These are phyloP conservation scores for Nothobranchius furzeri DNA, from an alignment of 2,113 vertebrate species.

Conservation along the genomic window DNA sequence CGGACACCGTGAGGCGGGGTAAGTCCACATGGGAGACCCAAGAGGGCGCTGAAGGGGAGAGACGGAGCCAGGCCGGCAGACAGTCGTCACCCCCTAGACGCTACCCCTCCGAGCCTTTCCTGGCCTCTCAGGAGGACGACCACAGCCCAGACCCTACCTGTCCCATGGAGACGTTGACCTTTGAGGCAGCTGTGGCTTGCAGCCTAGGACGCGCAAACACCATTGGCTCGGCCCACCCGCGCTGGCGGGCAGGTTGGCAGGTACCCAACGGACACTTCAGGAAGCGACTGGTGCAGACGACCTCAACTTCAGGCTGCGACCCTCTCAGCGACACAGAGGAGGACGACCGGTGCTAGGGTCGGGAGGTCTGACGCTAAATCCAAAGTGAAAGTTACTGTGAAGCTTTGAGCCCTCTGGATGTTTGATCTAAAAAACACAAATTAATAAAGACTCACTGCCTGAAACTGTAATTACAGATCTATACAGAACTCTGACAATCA, in stretches of 20 bases:
- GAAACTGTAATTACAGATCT: slow-evolving; percentile 69
- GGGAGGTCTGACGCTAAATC: slow-evolving; percentile 21
- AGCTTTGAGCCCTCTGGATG: slow-evolving; percentile 32
- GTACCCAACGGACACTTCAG: slow-evolving; percentile 97
- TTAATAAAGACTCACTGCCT: slow-evolving; percentile 51
- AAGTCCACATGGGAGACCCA: slow-evolving; percentile 56
- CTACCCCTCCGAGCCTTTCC: slow-evolving; percentile 95
- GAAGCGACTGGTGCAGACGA: slow-evolving; percentile 86
- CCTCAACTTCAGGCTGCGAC: slow-evolving; percentile 86
- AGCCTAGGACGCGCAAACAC: slow-evolving; percentile 96
- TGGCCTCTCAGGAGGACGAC: slow-evolving; percentile 90
- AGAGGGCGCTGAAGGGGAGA: slow-evolving; percentile 41
- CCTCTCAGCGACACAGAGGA: slow-evolving; percentile 94
- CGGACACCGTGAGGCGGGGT: slow-evolving; percentile 52
- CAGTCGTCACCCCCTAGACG: slow-evolving; percentile 83
- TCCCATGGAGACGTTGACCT: slow-evolving; percentile 96
- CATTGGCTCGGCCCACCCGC: slow-evolving; percentile 86
- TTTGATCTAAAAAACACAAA: slow-evolving; percentile 45
- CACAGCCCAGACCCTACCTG: slow-evolving; percentile 91
- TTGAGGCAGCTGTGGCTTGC: slow-evolving; percentile 94
- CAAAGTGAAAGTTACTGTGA: slow-evolving; percentile 34
- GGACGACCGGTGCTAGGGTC: slow-evolving; percentile 91
- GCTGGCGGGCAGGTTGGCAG: slow-evolving; percentile 91
- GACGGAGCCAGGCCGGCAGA: slow-evolving; percentile 24
- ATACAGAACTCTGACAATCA: slow-evolving; percentile 65